phyloP scores from a whole-genome alignment of 1,140 invertebrate genomes.

The Lepidotrigona ventralis region DNA sequence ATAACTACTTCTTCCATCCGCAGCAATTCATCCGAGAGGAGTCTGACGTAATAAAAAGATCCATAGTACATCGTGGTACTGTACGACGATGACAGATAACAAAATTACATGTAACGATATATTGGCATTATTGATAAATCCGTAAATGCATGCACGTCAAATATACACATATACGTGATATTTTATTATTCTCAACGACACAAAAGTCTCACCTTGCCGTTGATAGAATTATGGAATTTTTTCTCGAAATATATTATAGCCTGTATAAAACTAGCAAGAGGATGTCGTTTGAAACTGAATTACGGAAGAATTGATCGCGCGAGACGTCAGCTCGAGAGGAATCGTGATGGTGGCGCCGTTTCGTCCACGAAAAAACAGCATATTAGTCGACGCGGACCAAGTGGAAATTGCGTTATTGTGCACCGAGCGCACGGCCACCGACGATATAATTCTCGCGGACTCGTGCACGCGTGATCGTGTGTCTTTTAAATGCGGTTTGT shows the following conservation, averaged over 20 bases:
- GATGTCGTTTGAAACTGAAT: neutral
- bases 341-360: neutral
- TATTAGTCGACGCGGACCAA: neutral
- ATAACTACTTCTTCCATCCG: neutral
- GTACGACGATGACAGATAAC: neutral
- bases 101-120: neutral
- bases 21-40: neutral
- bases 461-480: slow-evolving; percentile 34
- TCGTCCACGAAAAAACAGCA: slow-evolving; percentile 34
- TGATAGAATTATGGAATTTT: neutral
- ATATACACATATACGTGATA: neutral
- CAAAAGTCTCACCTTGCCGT: neutral
- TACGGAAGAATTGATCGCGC: too few species aligned
- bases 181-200: too few species aligned
- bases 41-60: neutral
- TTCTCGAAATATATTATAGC: neutral
- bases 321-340: too few species aligned
- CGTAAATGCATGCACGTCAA: neutral
- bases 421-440: neutral
- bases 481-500: slow-evolving; percentile 51
- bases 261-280: neutral
- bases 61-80: neutral
- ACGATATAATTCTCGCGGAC: slow-evolving; percentile 39
- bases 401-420: slow-evolving; percentile 46
- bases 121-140: neutral